These are phyloP conservation scores for Magallana angulata DNA, from an alignment of 1,140 invertebrate genomes.

Conservation along the genomic window DNA sequence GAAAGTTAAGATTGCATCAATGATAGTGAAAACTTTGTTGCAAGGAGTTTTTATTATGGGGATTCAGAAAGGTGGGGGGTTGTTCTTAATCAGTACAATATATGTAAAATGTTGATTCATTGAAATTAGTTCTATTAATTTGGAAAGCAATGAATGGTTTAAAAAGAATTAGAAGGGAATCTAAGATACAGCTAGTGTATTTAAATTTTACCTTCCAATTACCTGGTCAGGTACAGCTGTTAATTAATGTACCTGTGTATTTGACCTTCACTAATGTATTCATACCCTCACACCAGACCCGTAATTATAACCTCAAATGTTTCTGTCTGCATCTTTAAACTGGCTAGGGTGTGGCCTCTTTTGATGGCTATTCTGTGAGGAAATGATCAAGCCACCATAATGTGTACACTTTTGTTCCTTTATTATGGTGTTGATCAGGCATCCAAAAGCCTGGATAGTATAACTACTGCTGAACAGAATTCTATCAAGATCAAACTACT, in stretches of 20 bases:
- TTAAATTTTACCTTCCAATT: background rate
- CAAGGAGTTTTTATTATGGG: too few relatives aligned
- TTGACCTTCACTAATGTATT: conserved; percentile 30
- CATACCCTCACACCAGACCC: conserved; percentile 19
- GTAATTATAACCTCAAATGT: background rate
- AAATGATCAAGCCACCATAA: background rate
- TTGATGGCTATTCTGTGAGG: background rate
- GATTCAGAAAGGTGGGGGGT: too few relatives aligned
- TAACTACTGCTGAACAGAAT: too few relatives aligned
- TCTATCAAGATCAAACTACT: too few relatives aligned
- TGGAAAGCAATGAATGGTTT: background rate
- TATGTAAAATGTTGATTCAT: too few relatives aligned
- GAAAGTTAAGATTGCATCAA: too few relatives aligned
- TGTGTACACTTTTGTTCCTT: too few relatives aligned
- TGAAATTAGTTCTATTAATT: too few relatives aligned
- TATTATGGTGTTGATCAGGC: too few relatives aligned
- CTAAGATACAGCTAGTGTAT: background rate
- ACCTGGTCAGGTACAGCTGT: background rate
- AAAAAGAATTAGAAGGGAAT: background rate
- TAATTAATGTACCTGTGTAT: conserved; percentile 29
- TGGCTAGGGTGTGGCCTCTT: background rate
- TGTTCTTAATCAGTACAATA: too few relatives aligned
- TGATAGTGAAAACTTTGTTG: too few relatives aligned
- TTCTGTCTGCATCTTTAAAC: background rate
- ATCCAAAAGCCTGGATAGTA: too few relatives aligned